Base-by-base conservation (phyloP, 2,113 vertebrate genomes). In the Scolopax mira region DNA sequence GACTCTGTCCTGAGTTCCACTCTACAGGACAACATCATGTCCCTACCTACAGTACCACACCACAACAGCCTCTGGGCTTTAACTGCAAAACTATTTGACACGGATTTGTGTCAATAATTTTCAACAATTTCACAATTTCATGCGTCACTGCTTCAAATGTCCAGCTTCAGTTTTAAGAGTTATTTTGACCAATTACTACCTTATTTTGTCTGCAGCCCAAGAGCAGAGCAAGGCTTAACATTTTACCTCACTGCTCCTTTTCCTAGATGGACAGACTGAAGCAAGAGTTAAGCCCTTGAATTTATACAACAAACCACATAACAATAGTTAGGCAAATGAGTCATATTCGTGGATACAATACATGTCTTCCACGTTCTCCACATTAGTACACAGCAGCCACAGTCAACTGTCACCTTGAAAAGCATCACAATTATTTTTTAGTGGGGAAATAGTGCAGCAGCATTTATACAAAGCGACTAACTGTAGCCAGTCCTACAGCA, bases 371-470 rank as follows among this genome's bases (percentile, higher is more conserved):
- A 58, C 11, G 6, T 42, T 58, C 65, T 58, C 66, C 55, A 73
- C n/a, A 15, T 46, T 33, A 62, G 24, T 10, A 35, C 7, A 73
- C 5, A 25, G 60, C 24, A 64, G 71, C 27, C 60, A 64, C 37
- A 82, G 31, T 41, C 39, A 74, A 81, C 33, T 57, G 75, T 39
- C 85, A 89, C 77, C 54, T 37, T 69, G n/a, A 54, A 70, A 69
- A 86, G 55, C 49, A 82, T 52, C 66, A 54, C 66, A 89, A 33
- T 62, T 78, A 69, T 86, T 64, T 92, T 82, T 69, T 27, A 79
- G 23, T 48, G 49, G 4, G 3, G 37, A 86, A 89, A 89, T 28
- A 86, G 48, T 46, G 31, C 71, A 62, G 42, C n/a, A 64, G 46
- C 52, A 62, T 61, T 85, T 72, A 71, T 16, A 81, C 64, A 55